Percentiles rank a stretch among this genome's conserved stretches.
Conservation (phyloP, 2,113 vertebrate species). For the Okapia johnstoni region DNA sequence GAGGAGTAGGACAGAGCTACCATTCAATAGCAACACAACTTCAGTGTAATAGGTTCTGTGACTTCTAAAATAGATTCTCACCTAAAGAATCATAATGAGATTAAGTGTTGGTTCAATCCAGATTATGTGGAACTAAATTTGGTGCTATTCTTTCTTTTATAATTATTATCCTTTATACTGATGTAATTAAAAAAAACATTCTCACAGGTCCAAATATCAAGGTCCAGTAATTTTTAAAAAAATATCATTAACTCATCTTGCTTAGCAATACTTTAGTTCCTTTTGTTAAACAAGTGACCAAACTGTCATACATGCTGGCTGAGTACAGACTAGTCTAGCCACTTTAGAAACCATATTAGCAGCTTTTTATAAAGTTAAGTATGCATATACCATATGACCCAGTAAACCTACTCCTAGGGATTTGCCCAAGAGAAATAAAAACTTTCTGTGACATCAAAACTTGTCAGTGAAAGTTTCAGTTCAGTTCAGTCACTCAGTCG, state of each 20-base stretch:
- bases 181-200: not conserved
- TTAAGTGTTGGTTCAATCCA: not conserved
- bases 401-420: not conserved
- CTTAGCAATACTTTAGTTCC: not conserved
- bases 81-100: not conserved
- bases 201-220: not conserved
- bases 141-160: not conserved
- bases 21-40: not conserved
- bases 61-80: not conserved
- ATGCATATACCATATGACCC: not conserved
- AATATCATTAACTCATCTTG: not conserved
- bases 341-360: not conserved
- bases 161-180: not conserved
- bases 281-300: not conserved
- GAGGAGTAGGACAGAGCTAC: too few species aligned
- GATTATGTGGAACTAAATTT: not conserved
- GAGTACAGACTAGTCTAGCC: not conserved
- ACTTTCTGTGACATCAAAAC: not conserved
- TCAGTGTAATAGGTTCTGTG: not conserved
- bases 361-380: not conserved
- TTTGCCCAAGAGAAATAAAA: slow-evolving; percentile 9
- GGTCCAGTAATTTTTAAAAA: not conserved
- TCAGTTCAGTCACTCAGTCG: too few species aligned
- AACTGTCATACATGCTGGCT: not conserved
- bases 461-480: not conserved